Evolutionary conservation across 2,888 invertebrate genomes (phyloP).

Genomic region (Athalia rosae): DNA sequence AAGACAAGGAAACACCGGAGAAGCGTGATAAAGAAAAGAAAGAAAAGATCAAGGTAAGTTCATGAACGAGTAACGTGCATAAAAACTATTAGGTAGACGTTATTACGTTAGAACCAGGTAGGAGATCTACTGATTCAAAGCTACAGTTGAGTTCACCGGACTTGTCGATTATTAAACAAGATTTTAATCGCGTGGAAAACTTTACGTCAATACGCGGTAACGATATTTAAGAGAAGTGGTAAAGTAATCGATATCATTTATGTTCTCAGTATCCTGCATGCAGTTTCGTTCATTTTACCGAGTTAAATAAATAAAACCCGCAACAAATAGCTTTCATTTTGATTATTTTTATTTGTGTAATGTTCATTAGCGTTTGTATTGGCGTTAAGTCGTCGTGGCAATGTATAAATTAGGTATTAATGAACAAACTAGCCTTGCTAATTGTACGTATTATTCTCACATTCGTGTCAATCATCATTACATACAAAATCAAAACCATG

Average conservation of each 20-base stretch:
- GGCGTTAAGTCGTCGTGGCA: constrained; percentile 5
- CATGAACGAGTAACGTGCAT: constrained; percentile 15
- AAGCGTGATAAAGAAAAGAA: constrained; percentile 73
- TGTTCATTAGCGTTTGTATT: constrained; percentile 4
- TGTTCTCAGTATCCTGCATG: constrained; percentile 23
- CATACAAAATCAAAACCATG: background rate
- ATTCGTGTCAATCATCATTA: background rate
- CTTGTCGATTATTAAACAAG: background rate
- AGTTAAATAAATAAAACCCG: background rate
- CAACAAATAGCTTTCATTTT: constrained; percentile 9
- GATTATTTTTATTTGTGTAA: background rate
- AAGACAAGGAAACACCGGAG: constrained; percentile 71
- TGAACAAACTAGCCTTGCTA: background rate
- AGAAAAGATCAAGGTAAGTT: constrained; percentile 75
- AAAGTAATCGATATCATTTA: background rate
- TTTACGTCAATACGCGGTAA: background rate
- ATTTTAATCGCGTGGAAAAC: background rate
- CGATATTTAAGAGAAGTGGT: constrained; percentile 14
- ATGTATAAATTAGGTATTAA: background rate
- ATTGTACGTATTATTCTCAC: background rate
- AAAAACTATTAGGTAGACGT: background rate
- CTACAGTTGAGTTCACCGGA: background rate
- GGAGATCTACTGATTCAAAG: too few species aligned
- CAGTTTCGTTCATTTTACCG: constrained; percentile 20
- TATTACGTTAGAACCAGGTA: background rate